Percentiles rank a stretch among this genome's conserved stretches.
phyloP scores from a whole-genome alignment of 2,888 invertebrate species.

The Protonemura montana region DNA sequence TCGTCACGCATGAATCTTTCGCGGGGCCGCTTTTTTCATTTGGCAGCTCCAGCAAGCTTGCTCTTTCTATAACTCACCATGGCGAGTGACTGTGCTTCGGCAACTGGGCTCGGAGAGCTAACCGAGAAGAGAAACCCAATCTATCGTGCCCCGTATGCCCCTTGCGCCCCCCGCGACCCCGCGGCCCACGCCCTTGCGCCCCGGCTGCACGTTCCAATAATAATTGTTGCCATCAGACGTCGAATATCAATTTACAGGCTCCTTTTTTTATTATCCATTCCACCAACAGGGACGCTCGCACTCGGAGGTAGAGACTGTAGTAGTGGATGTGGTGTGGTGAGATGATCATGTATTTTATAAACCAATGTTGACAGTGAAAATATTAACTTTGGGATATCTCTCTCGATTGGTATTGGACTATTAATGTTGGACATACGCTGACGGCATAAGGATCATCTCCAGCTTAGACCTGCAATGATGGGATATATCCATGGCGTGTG shows the following conservation, averaged over 20 bases:
- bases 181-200: too few species aligned
- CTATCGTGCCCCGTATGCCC: not conserved
- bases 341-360: not conserved
- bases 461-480: slow-evolving; percentile 7
- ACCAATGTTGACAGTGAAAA: slow-evolving; percentile 5
- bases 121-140: slow-evolving; percentile 4
- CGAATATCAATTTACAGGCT: not conserved
- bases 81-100: too few species aligned
- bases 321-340: not conserved
- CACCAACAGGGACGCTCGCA: not conserved
- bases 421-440: not conserved
- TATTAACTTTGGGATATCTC: slow-evolving; percentile 12
- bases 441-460: not conserved
- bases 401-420: slow-evolving; percentile 12
- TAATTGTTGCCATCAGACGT: slow-evolving; percentile 12
- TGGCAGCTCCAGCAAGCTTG: not conserved
- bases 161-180: too few species aligned
- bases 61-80: not conserved
- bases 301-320: not conserved
- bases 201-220: not conserved
- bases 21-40: not conserved
- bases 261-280: not conserved
- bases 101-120: not conserved
- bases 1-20: slow-evolving; percentile 15
- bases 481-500: not conserved